Conservation (phyloP, 2,888 invertebrate species). For the Lycocerus yunnanus region DNA sequence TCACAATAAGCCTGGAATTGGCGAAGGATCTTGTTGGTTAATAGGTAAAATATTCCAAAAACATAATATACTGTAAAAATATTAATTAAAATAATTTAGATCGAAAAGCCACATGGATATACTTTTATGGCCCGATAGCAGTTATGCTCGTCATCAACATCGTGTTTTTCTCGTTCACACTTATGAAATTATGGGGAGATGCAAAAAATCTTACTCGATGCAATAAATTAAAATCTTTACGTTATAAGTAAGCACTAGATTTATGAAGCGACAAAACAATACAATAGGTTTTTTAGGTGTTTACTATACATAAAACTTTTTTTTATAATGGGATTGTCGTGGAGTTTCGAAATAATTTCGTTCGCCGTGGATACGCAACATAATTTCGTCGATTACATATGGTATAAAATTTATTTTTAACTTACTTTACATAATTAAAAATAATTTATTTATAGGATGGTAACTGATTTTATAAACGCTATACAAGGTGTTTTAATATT, state of each 20-base stretch:
- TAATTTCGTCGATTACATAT: constrained; percentile 40
- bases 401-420: constrained; percentile 41
- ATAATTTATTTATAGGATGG: constrained; percentile 55
- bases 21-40: constrained; percentile 68
- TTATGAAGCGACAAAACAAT: neutral
- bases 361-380: constrained; percentile 40
- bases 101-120: constrained; percentile 62
- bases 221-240: constrained; percentile 59
- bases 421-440: neutral
- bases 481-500: constrained; percentile 68
- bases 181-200: constrained; percentile 61
- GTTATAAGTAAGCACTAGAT: constrained; percentile 58
- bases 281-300: constrained; percentile 56
- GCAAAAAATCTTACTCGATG: constrained; percentile 55
- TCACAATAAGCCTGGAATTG: constrained; percentile 65
- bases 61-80: neutral
- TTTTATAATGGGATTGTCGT: constrained; percentile 71
- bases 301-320: constrained; percentile 68
- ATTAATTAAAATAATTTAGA: constrained; percentile 1
- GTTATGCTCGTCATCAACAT: constrained; percentile 63
- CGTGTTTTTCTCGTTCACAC: constrained; percentile 63
- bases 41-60: constrained; percentile 55
- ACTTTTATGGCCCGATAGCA: constrained; percentile 71
- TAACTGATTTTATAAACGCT: constrained; percentile 64
- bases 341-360: constrained; percentile 71